phyloP scores from a whole-genome alignment of 2,888 invertebrate species.

The Ptilodon capucinus region DNA sequence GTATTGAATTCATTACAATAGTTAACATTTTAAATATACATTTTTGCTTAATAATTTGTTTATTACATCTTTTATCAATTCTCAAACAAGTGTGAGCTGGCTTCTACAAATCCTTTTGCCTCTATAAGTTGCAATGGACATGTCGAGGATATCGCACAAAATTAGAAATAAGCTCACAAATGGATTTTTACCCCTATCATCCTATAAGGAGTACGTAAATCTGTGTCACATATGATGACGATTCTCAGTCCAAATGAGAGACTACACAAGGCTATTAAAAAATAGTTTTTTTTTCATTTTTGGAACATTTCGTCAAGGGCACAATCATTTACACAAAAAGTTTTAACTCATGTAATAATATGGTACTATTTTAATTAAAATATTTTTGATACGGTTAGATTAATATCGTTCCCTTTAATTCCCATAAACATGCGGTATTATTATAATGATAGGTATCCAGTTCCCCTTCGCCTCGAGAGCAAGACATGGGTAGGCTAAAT shows the following conservation, averaged over 20 bases:
- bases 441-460: conserved; percentile 12
- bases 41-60: no score
- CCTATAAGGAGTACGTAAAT: conserved; percentile 21
- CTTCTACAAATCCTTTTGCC: conserved; percentile 17
- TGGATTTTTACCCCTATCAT: conserved; percentile 35
- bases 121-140: conserved; percentile 49
- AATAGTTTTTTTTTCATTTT: no score
- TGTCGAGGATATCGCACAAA: conserved; percentile 28
- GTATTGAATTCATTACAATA: no score
- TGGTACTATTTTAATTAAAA: not conserved
- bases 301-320: no score
- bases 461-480: conserved; percentile 23
- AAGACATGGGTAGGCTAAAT: conserved; percentile 43
- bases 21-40: no score
- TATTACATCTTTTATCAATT: no score
- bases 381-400: not conserved
- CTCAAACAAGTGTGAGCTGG: conserved; percentile 16
- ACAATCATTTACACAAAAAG: no score
- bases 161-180: conserved; percentile 32
- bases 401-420: not conserved
- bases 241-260: conserved; percentile 15
- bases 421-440: conserved; percentile 9
- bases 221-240: conserved; percentile 2
- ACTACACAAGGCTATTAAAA: no score
- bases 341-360: no score